These are phyloP conservation scores for Phoenicopterus ruber DNA, from an alignment of 2,113 vertebrate species.

Conservation along the genomic window DNA sequence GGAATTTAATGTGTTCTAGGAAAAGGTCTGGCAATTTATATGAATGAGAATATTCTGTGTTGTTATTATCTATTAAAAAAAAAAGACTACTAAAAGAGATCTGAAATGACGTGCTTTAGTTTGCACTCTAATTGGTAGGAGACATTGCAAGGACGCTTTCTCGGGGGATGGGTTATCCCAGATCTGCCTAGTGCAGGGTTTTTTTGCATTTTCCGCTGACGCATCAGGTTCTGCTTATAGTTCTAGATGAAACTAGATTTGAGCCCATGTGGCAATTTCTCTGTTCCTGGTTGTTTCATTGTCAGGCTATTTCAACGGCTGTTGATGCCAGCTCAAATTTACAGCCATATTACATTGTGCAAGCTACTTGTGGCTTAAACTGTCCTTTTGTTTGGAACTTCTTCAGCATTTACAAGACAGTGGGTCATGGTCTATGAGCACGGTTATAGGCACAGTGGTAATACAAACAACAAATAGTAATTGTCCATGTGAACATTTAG, in stretches of 20 bases:
- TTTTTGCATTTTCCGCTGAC: neutral
- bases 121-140: constrained; percentile 1
- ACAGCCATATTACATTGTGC: neutral
- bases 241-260: constrained; percentile 23
- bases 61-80: neutral
- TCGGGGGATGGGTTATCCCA: neutral
- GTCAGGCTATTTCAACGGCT: neutral
- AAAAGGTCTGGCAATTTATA: neutral
- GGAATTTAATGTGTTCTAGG: neutral
- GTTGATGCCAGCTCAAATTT: constrained; percentile 33
- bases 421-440: constrained; percentile 29
- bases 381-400: constrained; percentile 28
- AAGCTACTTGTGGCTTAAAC: neutral
- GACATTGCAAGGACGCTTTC: neutral
- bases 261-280: constrained; percentile 24
- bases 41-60: neutral
- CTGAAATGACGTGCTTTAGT: neutral
- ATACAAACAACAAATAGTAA: constrained; percentile 7
- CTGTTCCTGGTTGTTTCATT: constrained; percentile 6
- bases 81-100: neutral
- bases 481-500: neutral
- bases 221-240: neutral
- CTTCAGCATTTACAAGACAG: constrained; percentile 23
- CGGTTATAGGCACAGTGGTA: neutral
- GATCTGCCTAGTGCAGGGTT: neutral